Base-by-base conservation (phyloP, 1,140 invertebrate genomes). In the Drosophila littoralis region DNA sequence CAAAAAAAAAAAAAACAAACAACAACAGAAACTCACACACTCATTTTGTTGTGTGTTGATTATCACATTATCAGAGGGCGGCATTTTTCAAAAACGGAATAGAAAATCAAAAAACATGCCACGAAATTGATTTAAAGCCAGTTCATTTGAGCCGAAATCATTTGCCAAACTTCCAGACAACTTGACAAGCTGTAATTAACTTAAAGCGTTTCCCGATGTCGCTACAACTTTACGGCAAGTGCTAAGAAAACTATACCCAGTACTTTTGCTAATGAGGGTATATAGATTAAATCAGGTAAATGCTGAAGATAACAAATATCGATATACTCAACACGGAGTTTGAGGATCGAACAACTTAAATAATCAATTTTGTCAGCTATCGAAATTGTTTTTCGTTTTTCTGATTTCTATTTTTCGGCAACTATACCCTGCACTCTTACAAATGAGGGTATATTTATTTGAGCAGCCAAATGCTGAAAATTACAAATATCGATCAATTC, bases 171-270 rank as follows among this genome's bases (percentile, higher is more conserved):
- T 64, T 67, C 59, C 69, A 73, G 63, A 82, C 70, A 77, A 70
- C 57, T 66, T 75, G 84, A 88, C 84, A 88, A 67, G 61, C 50
- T 88, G 83, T 88, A 88, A 88, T 88, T 88, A 88, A 88, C 84
- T 84, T 88, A 89, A 88, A 83, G 77, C 74, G 57, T 75, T 88
- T 73, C 68, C 73, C 55, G 46, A 59, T 50, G 36, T 73, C 55
- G 17, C 15, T 6, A 38, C 22, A 48, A 79, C 68, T 35, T 64
- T 57, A 32, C 42, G 52, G 32, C 64, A 66, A 55, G 50, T 45
- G 13, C 13, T 32, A 13, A 38, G n/a, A 50, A 7, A 2, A 13
- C 9, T 8, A 67, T 59, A 67, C 46, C 63, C 70, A 32, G 32
- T 6, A 43, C 22, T 28, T 28, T 5, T 13, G 9, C 7, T 1